A percentile compares a stretch with the other conserved stretches of the same genome.
Conservation (phyloP, 2,888 invertebrate species). For the Kuschelorhynchus macadamiae region DNA sequence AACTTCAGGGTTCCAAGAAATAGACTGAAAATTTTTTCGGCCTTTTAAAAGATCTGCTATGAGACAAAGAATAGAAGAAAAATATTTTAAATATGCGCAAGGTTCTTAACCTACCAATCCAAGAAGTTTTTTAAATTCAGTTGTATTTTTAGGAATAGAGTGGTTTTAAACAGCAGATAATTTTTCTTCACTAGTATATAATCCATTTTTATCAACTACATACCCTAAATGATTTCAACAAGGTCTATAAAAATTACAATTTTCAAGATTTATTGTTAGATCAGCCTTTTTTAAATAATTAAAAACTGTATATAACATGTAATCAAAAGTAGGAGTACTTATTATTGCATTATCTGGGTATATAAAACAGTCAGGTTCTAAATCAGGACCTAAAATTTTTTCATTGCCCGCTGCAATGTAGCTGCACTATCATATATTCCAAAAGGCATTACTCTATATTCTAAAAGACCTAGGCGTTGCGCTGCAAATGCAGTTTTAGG, state of each 20-base stretch:
- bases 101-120: slow-evolving; percentile 37
- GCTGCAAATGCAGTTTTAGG: too few species aligned
- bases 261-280: slow-evolving; percentile 41
- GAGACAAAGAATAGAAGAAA: slow-evolving; percentile 34
- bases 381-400: too few species aligned
- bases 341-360: too few species aligned
- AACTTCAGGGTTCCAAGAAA: slow-evolving; percentile 40
- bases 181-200: slow-evolving; percentile 10
- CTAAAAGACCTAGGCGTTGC: too few species aligned
- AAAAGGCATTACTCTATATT: too few species aligned
- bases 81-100: slow-evolving; percentile 32
- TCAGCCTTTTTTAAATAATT: slow-evolving; percentile 26
- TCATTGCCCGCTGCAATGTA: too few species aligned
- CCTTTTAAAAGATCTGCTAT: slow-evolving; percentile 41
- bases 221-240: slow-evolving; percentile 15
- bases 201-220: too few species aligned
- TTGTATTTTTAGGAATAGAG: slow-evolving; percentile 33
- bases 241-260: slow-evolving; percentile 23
- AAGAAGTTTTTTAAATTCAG: slow-evolving; percentile 32
- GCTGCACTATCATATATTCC: too few species aligned
- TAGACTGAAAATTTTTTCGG: too few species aligned
- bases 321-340: slow-evolving; percentile 1
- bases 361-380: too few species aligned
- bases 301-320: not conserved
- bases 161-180: slow-evolving; percentile 10